Evolutionary conservation across 2,113 vertebrate species (phyloP), one percentile per base, ranked within the genome.

Genomic region (Scophthalmus maximus): DNA sequence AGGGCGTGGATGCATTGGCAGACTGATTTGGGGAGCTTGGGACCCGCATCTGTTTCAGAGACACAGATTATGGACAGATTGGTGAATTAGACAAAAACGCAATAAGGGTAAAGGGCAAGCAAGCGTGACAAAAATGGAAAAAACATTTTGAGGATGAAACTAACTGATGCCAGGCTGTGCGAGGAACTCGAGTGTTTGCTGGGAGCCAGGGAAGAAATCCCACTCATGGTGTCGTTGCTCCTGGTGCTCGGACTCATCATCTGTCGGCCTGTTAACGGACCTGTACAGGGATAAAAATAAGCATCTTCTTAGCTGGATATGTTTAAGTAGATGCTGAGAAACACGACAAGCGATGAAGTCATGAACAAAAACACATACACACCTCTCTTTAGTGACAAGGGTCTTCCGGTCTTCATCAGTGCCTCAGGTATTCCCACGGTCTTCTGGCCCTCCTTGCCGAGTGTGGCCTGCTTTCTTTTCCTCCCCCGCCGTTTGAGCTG

Each of bases 101-200:
- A 52, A 40, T 8, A 18, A 32, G 4, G 10, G 0, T 65, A 59
- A 73, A 2, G 1, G 0, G 6, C n/a, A 3, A 29, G 10, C 8
- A 27, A 52, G 29, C 15, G 2, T 42, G 3, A 47, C 4, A n/a
- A 15, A 17, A 30, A 40, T 20, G 1, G 29, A 55, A 36, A 36
- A 2, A n/a, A n/a, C n/a, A n/a, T n/a, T n/a, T 0, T 14, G 17
- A 4, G 30, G 6, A 23, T 65, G 47, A 42, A 63, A 86, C 96
- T 92, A 89, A 99, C 98, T 73, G 97, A 98, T 56, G 95, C 85
- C 0, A 98, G 74, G 88, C 97, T 98, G 93, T 97, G 96, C 52
- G 96, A 97, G 17, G 97, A 96, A 83, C 95, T 96, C 0, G 97
- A 99, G 89, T 93, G 96, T 92, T 97, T 98, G 93, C 97, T 98